Base-by-base conservation (phyloP, 1,140 invertebrate genomes). In the Anagrus nilaparvatae region DNA sequence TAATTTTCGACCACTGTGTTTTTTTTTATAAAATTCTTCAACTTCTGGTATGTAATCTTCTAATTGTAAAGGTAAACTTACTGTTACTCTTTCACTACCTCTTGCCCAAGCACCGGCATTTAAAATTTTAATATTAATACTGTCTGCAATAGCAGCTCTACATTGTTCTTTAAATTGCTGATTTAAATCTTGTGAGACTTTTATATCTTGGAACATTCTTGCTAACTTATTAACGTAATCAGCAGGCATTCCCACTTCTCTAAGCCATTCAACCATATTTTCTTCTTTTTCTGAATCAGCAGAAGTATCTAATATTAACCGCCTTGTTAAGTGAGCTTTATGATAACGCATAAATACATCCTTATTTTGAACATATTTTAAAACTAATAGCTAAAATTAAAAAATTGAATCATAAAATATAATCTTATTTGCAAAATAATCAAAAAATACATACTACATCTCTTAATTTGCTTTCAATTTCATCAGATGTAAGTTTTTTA, bases 341-440 rank as follows among this genome's bases (percentile, higher is more conserved):
- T 99, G 93, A 69, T 96, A 98, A 46, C 94, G 74, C 95, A 99
- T 99, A 61, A 99, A 99, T 6, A 99, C 93, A 75, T 99, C 96
- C 66, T 99, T 99, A 65, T 98, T 98, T 63, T 94, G 89, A 35
- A 99, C 93, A 71, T 99, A 99, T 69, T 99, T 99, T 32, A 99
- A 72, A 29, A 99, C 92, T 56, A 98, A 69, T 40, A 98, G 68
- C 80, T 83, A 59, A 44, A 71, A 59, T n/a, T 25, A 29, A n/a
- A 33, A 42, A 24, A 35, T 46, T 39, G 12, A 41, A 51, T 47
- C 17, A 44, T 36, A 23, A 18, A 33, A 44, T 35, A 18, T 36
- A 42, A n/a, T 4, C n/a, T 14, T 27, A 28, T 18, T 13, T 27
- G 18, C 4, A 13, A 13, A 19, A 38, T 14, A 16, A 19, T 29